Evolutionary conservation across 2,888 invertebrate species (phyloP).

Genomic region (Deroplatys truncata): DNA sequence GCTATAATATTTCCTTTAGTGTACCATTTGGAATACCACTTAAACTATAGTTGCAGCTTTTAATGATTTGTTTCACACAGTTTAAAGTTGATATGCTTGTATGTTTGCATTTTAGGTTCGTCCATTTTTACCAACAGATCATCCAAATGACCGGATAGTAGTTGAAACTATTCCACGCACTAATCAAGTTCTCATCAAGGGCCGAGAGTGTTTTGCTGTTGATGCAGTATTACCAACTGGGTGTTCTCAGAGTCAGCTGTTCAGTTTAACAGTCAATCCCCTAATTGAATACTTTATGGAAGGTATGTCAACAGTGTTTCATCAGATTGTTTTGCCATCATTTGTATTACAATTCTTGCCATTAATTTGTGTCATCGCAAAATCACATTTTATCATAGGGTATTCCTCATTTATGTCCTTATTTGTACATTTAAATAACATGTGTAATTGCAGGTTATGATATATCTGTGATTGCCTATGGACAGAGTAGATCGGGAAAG

Average conservation of each 20-base stretch:
- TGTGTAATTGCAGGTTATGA: constrained; percentile 47
- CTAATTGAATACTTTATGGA: constrained; percentile 64
- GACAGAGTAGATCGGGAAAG: constrained; percentile 58
- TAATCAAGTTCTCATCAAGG: constrained; percentile 56
- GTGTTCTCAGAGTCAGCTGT: constrained; percentile 61
- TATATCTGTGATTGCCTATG: constrained; percentile 36
- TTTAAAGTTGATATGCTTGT: not conserved
- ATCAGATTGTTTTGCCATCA: too few species aligned
- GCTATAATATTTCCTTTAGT: too few species aligned
- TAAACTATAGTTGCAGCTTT: too few species aligned
- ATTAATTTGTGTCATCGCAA: too few species aligned
- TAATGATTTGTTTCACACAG: too few species aligned
- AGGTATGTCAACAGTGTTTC: constrained; percentile 42
- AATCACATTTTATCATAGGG: too few species aligned
- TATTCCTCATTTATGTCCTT: too few species aligned
- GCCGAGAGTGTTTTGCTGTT: constrained; percentile 56
- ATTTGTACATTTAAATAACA: too few species aligned
- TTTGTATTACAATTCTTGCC: too few species aligned
- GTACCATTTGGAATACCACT: too few species aligned
- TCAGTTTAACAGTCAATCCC: constrained; percentile 60
- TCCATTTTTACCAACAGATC: not conserved
- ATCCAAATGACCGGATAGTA: not conserved
- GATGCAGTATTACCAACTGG: constrained; percentile 55
- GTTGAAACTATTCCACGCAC: constrained; percentile 57
- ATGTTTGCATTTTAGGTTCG: not conserved